Evolutionary conservation across 2,113 vertebrate species (phyloP).

Genomic region (Chloebia gouldiae): DNA sequence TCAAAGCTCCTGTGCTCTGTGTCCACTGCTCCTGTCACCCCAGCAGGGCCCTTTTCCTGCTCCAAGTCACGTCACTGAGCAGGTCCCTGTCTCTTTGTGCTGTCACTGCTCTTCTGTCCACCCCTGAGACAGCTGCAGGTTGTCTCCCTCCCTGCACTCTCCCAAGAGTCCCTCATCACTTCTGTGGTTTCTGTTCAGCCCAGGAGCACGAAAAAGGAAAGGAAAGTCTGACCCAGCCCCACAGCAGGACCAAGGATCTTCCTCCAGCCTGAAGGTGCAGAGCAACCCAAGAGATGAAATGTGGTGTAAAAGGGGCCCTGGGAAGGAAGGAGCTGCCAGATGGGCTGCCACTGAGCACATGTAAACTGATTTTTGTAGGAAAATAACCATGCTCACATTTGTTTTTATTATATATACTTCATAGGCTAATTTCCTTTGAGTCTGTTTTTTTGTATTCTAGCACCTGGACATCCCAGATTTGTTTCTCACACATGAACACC

Average conservation of each 20-base stretch:
- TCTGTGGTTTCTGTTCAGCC: background rate
- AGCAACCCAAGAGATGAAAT: background rate
- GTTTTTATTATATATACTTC: background rate
- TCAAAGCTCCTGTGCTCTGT: background rate
- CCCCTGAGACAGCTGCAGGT: background rate
- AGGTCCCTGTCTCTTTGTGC: background rate
- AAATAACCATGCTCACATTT: background rate
- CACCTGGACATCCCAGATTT: background rate
- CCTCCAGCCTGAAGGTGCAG: background rate
- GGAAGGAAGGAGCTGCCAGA: background rate
- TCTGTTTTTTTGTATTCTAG: background rate
- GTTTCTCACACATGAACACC: background rate
- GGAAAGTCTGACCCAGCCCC: background rate
- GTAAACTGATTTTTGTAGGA: background rate
- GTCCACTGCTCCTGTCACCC: background rate
- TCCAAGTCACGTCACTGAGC: background rate
- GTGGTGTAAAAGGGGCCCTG: background rate
- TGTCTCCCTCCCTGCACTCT: background rate
- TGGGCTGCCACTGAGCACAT: background rate
- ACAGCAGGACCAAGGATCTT: background rate
- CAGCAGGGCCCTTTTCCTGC: background rate
- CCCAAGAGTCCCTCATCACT: background rate
- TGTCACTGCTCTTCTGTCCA: background rate
- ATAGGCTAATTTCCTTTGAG: background rate
- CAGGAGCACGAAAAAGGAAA: background rate